phyloP scores from a whole-genome alignment of 35 echinoderm and acorn worm genomes.

The Lytechinus variegatus region DNA sequence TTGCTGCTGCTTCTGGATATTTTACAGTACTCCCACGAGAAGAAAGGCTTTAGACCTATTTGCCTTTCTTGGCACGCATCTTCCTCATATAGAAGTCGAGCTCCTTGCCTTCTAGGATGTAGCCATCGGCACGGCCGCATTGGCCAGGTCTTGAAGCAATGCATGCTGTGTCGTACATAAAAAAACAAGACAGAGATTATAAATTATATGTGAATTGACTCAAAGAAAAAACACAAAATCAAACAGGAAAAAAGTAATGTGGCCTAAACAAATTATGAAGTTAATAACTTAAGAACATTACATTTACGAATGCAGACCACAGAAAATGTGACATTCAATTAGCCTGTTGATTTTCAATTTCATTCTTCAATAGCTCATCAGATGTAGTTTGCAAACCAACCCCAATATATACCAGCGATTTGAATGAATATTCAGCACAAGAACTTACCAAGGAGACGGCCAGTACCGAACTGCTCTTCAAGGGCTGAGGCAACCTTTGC shows the following conservation, averaged over 20 bases:
- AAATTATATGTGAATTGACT: background rate
- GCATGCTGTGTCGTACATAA: slow-evolving; percentile 60
- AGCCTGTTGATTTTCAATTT: too few relatives aligned
- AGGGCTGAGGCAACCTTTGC: slow-evolving; percentile 75
- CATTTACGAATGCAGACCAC: too few relatives aligned
- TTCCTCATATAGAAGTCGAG: slow-evolving; percentile 98
- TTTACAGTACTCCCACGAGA: background rate
- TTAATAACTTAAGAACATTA: too few relatives aligned
- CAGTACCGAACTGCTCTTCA: slow-evolving; percentile 90
- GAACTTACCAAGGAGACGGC: slow-evolving; percentile 78
- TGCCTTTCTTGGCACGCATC: slow-evolving; percentile 99
- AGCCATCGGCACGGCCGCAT: slow-evolving; percentile 90
- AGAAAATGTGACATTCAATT: too few relatives aligned
- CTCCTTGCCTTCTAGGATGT: slow-evolving; percentile 97
- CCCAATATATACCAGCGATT: background rate
- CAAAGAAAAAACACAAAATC: too few relatives aligned
- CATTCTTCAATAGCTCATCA: too few relatives aligned
- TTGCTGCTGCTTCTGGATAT: background rate
- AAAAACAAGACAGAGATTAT: background rate
- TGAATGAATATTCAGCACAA: background rate
- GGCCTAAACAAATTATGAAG: too few relatives aligned
- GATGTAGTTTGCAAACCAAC: too few relatives aligned
- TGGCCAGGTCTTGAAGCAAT: slow-evolving; percentile 94
- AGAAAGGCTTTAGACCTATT: slow-evolving; percentile 64
- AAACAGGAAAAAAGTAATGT: too few relatives aligned